Evolutionary conservation across 2,888 invertebrate species (phyloP).

Genomic region (Coenonympha glycerion): DNA sequence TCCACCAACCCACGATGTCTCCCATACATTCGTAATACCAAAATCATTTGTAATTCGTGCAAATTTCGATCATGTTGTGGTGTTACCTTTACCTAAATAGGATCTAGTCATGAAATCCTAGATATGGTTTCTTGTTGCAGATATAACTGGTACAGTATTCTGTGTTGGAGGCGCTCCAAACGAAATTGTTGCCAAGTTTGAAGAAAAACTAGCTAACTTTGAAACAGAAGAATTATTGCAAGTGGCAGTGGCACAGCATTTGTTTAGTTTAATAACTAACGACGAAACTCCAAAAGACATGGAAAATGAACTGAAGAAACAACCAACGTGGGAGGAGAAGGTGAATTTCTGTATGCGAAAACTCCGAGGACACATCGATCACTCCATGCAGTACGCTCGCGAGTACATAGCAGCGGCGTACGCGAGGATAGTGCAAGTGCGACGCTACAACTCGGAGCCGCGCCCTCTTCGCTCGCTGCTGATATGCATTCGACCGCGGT

Average conservation of each 20-base stretch:
- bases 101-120: no score
- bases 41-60: no score
- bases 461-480: constrained; percentile 36
- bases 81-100: no score
- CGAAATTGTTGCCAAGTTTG: constrained; percentile 32
- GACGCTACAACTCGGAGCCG: constrained; percentile 25
- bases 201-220: constrained; percentile 29
- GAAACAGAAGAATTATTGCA: constrained; percentile 34
- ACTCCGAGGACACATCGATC: constrained; percentile 35
- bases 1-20: no score
- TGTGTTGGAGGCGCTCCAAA: constrained; percentile 46
- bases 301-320: constrained; percentile 5
- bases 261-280: constrained; percentile 33
- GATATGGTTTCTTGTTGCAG: no score
- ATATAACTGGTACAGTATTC: constrained; percentile 44
- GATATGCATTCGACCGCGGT: constrained; percentile 33
- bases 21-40: no score
- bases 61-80: no score
- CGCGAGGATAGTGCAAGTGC: constrained; percentile 32
- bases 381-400: constrained; percentile 43
- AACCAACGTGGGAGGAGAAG: constrained; percentile 38
- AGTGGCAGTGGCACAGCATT: constrained; percentile 32
- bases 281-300: constrained; percentile 24
- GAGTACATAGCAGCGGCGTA: constrained; percentile 39
- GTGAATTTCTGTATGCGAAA: constrained; percentile 35